Evolutionary conservation across 2,113 vertebrate species (phyloP), one percentile per base, ranked within the genome.

Genomic region (Microcebus lehilahytsara): DNA sequence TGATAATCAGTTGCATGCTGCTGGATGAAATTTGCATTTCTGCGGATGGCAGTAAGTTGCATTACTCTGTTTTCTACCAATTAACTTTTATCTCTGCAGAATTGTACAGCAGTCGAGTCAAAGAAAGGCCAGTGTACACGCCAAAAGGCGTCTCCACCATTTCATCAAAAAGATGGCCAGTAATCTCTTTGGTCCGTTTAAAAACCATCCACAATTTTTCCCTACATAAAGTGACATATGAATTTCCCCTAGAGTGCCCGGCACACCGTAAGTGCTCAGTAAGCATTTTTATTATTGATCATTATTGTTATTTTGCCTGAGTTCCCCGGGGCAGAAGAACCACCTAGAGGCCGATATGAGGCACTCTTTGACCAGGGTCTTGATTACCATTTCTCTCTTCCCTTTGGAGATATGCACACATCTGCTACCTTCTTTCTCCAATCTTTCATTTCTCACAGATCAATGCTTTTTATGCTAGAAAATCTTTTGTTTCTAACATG

Each of bases 71-170:
- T 85, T 80, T 74, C 78, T 72, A 53, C 27, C 92, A 32, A 53
- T 20, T 53, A 40, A 71, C n/a, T 46, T 17, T 89, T 32, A 85
- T 53, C 69, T 42, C n/a, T 66, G 12, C 12, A 49, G 72, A 72
- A 4, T n/a, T 37, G 23, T 22, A 10, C 53, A 69, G 42, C n/a
- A 58, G 34, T 66, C 84, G 40, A 12, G 71, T 49, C 40, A 89
- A 80, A 92, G 58, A 51, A 66, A 74, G 2, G 16, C 6, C 37
- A 9, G 25, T 19, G 19, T 32, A 49, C 8, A 62, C 27, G 74
- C 2, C 0, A 2, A 42, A 20, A 37, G 20, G 4, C 1, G 14
- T 22, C n/a, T 32, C 40, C 20, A 25, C 27, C 12, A 12, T 85
- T 74, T 32, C 66, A 34, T 5, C 22, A 74, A 60, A 34, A 81